Evolutionary conservation across 1,140 invertebrate species (phyloP).

Genomic region (Homarus americanus): DNA sequence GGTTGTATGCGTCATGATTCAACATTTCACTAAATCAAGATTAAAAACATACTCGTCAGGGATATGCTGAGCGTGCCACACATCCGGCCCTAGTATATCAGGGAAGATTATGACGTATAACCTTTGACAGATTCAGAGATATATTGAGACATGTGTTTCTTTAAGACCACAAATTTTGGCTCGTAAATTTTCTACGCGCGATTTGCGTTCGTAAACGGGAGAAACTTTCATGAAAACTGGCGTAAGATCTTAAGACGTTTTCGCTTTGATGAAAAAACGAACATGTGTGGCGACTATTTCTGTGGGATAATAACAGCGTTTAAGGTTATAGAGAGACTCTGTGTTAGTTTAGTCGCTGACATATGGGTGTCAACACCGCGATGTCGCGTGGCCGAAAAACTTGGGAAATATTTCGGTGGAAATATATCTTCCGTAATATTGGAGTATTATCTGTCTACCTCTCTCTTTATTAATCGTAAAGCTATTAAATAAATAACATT

Average conservation of each 20-base stretch:
- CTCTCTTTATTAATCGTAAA: too few species aligned
- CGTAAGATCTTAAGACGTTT: neutral
- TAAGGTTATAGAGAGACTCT: neutral
- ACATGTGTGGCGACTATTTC: neutral
- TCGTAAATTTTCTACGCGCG: constrained; percentile 11
- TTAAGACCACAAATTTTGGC: neutral
- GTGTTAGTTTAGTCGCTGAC: neutral
- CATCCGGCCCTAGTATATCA: neutral
- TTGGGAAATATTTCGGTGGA: too few species aligned
- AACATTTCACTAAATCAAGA: neutral
- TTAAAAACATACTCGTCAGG: neutral
- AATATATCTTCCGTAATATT: too few species aligned
- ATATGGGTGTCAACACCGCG: neutral
- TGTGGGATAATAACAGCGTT: neutral
- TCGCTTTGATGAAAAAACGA: constrained; percentile 6
- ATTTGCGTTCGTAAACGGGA: neutral
- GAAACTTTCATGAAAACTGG: neutral
- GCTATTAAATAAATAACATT: too few species aligned
- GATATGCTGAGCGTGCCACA: neutral
- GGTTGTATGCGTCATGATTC: neutral
- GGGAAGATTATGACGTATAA: constrained; percentile 5
- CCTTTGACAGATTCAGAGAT: constrained; percentile 6
- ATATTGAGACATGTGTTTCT: neutral
- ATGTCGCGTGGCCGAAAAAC: too few species aligned
- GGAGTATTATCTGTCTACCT: too few species aligned